Percentiles rank a stretch among this genome's conserved stretches.
Conservation (phyloP, 2,797 vertebrate genomes). For the Buphagus erythrorhynchus region DNA sequence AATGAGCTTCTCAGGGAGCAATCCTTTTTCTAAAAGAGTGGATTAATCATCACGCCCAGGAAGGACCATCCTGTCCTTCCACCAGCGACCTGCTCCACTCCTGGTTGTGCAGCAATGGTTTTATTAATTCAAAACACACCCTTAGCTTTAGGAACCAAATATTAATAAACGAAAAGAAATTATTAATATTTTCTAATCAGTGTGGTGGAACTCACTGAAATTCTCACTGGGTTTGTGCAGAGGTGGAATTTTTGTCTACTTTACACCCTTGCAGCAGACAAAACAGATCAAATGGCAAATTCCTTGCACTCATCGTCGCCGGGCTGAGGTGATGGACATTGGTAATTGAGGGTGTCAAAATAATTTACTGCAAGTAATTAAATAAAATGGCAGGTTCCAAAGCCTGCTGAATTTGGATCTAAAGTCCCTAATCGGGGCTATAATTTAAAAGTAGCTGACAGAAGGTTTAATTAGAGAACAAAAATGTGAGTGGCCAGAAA, state of each 20-base stretch:
- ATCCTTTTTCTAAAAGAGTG: neutral
- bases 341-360: constrained; percentile 63
- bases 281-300: constrained; percentile 32
- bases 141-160: neutral
- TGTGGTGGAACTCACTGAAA: neutral
- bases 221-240: neutral
- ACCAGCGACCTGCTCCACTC: neutral
- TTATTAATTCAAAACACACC: neutral
- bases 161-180: neutral
- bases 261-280: neutral
- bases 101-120: neutral
- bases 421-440: neutral
- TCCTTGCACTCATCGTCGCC: neutral
- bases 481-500: neutral
- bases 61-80: neutral
- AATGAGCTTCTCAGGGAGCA: neutral
- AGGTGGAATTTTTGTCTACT: neutral
- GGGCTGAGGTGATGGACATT: neutral
- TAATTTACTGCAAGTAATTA: constrained; percentile 62
- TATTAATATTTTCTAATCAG: neutral
- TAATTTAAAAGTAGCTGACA: constrained; percentile 25
- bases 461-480: constrained; percentile 45
- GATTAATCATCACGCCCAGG: neutral
- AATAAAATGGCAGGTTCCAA: constrained; percentile 61
- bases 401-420: constrained; percentile 35